phyloP scores from a whole-genome alignment of 2,797 vertebrate genomes.

The Myiotriccus ornatus region DNA sequence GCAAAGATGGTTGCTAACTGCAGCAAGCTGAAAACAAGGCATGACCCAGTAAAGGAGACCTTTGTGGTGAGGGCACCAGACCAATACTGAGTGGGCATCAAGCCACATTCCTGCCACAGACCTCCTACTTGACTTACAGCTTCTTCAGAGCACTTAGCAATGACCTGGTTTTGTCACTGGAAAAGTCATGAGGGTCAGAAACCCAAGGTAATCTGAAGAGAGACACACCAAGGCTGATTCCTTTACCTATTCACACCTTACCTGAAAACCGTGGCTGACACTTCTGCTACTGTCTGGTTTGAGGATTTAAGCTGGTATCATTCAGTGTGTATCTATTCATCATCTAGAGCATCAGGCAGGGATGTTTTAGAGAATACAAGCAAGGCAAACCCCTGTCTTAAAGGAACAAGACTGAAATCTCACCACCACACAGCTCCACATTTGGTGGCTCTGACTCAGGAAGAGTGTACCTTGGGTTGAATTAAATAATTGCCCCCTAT shows the following conservation, averaged over 20 bases:
- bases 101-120: background rate
- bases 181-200: background rate
- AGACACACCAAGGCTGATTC: background rate
- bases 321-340: background rate
- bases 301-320: background rate
- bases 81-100: background rate
- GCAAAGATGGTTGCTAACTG: background rate
- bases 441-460: background rate
- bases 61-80: background rate
- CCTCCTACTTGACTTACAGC: background rate
- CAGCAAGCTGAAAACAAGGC: slow-evolving; percentile 5
- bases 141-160: slow-evolving; percentile 19
- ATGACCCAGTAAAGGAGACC: background rate
- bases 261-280: background rate
- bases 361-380: background rate
- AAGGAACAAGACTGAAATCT: background rate
- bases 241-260: background rate
- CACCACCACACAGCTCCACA: accelerated
- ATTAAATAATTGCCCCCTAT: background rate
- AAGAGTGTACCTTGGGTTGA: background rate
- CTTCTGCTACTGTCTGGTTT: background rate
- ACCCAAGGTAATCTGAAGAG: background rate
- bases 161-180: background rate
- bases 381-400: background rate
- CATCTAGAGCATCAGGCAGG: background rate